Evolutionary conservation across 2,113 vertebrate genomes (phyloP).

Genomic region (Oryctolagus cuniculus): mOryCun1.1 NC_091443.1:98789001-98789500

Average conservation of each 20-base stretch:
- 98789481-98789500: no score
- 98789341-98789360: not conserved
- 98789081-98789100: not conserved
- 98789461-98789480: not conserved
- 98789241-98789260: no score
- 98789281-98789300: not conserved
- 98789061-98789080: not conserved
- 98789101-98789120: not conserved
- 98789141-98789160: not conserved
- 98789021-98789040: not conserved
- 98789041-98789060: rapidly evolving
- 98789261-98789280: not conserved
- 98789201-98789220: not conserved
- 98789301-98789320: not conserved
- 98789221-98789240: not conserved
- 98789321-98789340: not conserved
- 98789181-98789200: not conserved
- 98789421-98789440: not conserved
- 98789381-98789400: not conserved
- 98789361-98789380: not conserved
- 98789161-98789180: not conserved
- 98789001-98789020: no score
- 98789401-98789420: not conserved
- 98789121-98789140: not conserved
- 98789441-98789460: not conserved